Base-by-base conservation (phyloP, 2,888 invertebrate species). In the Eupithecia subfuscata region DNA sequence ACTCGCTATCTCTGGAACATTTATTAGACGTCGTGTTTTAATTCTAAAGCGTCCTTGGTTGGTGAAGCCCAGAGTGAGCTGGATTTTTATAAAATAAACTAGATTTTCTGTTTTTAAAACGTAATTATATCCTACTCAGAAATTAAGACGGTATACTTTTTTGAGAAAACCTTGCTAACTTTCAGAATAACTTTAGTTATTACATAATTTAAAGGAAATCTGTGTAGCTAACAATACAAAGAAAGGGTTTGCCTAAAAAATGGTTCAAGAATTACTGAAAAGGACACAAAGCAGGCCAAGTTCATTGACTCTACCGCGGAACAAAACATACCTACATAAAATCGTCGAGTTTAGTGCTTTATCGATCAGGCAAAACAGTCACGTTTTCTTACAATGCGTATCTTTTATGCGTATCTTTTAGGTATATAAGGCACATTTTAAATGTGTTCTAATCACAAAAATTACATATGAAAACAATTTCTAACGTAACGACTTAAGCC, bases 281-380 rank as follows among this genome's bases (percentile, higher is more conserved):
- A 84, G 82, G 83, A 84, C 81, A 82, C 76, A 80, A 79, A 71
- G 81, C 75, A 73, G 75, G 30, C 68, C 64, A 82, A 82, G 87
- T 84, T 86, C 84, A 77, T 70, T 82, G 85, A 84, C 84, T 85
- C 75, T 80, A 80, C 7, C 81, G 78, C 78, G 65, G 69, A 71
- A 80, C 76, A 81, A 79, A 80, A 78, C 48, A 71, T 73, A 52
- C 40, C 43, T 67, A 69, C 48, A 8, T 40, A 43, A 43, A 40
- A 68, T 22, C 22, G 40, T n/a, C n/a, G 5, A 40, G 65, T 67
- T 37, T 40, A 67, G 22, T 45, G 43, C 25, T 68, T 0, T 68
- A 68, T 68, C 22, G 68, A 68, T 68, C 68, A 22, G 40, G 69
- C 72, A 75, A 79, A 78, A 78, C 75, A 80, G 81, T 76, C 76